phyloP scores from a whole-genome alignment of 2,888 invertebrate genomes.

The Erynnis tages region DNA sequence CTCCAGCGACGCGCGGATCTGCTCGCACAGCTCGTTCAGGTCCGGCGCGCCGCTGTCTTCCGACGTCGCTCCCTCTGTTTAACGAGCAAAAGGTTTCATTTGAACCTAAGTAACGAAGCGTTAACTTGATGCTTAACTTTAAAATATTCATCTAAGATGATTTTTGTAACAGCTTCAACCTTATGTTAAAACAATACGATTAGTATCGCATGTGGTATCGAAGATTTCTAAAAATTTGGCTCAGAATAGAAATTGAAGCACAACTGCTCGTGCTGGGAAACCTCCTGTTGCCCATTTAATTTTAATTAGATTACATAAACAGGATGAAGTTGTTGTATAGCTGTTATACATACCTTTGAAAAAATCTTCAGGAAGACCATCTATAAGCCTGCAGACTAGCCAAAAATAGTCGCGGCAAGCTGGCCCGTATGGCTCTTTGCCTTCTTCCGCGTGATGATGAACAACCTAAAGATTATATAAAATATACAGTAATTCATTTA shows the following conservation, averaged over 20 bases:
- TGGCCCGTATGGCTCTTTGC: constrained; percentile 97
- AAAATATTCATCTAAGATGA: no score
- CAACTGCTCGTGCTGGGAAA: no score
- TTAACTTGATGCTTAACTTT: no score
- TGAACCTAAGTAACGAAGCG: no score
- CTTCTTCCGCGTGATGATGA: constrained; percentile 86
- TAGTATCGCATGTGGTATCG: no score
- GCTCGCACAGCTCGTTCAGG: constrained; percentile 87
- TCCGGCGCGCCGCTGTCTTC: constrained; percentile 76
- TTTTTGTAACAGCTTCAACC: no score
- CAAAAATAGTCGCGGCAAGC: constrained; percentile 97
- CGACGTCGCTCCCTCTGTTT: constrained; percentile 67
- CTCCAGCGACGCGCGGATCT: constrained; percentile 88
- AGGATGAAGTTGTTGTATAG: no score
- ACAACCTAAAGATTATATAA: constrained; percentile 56
- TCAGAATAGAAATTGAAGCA: no score
- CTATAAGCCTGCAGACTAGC: constrained; percentile 93
- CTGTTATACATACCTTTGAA: constrained; percentile 85
- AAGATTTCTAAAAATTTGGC: no score
- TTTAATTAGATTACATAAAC: no score
- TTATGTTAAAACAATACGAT: no score
- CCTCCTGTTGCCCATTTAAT: no score
- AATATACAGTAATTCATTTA: not conserved
- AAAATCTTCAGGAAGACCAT: constrained; percentile 90
- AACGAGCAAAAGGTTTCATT: not conserved